Percentiles rank a stretch among this genome's conserved stretches.
phyloP scores from a whole-genome alignment of 2,888 invertebrate species.

The Hypselothyrea guttata region DNA sequence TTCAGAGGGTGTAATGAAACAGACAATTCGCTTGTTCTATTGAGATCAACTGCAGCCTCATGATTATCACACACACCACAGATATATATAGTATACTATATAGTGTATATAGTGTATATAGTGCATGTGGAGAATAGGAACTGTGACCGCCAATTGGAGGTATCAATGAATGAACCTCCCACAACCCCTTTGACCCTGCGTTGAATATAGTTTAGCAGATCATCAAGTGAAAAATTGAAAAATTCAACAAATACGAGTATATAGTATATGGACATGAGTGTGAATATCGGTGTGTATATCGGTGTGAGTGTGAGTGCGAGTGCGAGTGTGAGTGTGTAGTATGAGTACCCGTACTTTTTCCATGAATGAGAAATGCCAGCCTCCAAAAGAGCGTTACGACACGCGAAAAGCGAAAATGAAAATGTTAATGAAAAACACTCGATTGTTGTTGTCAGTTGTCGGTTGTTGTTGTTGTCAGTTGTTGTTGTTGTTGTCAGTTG shows the following conservation, averaged over 20 bases:
- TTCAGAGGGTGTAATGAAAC: too few relatives aligned
- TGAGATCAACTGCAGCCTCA: not conserved
- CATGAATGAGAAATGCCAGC: slow-evolving; percentile 38
- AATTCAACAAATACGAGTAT: slow-evolving; percentile 9
- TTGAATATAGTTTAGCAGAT: not conserved
- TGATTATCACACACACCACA: too few relatives aligned
- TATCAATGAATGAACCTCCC: slow-evolving; percentile 57
- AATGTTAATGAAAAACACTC: slow-evolving; percentile 47
- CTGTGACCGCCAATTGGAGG: slow-evolving; percentile 59
- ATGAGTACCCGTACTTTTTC: slow-evolving; percentile 6
- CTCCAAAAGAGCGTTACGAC: slow-evolving; percentile 41
- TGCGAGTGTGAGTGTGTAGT: not conserved
- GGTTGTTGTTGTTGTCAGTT: slow-evolving; percentile 7
- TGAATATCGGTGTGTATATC: slow-evolving; percentile 7
- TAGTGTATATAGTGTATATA: too few relatives aligned
- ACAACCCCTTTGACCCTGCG: not conserved
- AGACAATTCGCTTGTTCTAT: too few relatives aligned
- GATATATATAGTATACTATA: too few relatives aligned
- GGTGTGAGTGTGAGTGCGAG: not conserved
- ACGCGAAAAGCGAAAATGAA: slow-evolving; percentile 64
- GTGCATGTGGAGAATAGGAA: too few relatives aligned
- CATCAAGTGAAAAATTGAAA: slow-evolving; percentile 4
- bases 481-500: slow-evolving; percentile 11
- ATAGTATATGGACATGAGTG: not conserved
- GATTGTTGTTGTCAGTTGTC: slow-evolving; percentile 9